Conservation (phyloP, 2,113 vertebrate species). For the Centrocercus urophasianus region DNA sequence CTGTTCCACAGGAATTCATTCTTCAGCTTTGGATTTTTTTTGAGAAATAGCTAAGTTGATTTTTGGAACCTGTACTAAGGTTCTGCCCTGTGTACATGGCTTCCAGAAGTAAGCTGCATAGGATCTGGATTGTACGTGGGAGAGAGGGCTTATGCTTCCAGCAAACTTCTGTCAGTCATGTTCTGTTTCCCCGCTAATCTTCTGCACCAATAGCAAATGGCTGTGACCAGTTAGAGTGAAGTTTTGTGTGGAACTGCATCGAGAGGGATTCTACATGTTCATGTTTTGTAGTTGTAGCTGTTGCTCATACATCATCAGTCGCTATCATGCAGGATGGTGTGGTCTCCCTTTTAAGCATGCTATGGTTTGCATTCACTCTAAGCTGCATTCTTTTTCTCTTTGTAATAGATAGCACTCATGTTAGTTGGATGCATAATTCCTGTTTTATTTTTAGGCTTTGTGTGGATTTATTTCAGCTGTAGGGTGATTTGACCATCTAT, state of each 20-base stretch:
- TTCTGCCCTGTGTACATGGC: background rate
- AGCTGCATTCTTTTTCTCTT: constrained; percentile 36
- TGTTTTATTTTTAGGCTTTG: constrained; percentile 45
- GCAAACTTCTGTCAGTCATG: background rate
- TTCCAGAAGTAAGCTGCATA: background rate
- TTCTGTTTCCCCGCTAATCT: background rate
- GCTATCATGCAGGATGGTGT: background rate
- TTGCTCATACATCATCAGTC: background rate
- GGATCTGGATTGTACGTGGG: background rate
- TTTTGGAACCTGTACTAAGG: background rate
- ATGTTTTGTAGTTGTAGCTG: background rate
- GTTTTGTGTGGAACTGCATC: background rate
- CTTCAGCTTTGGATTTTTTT: background rate
- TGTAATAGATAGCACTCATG: background rate
- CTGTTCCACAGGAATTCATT: fast-evolving
- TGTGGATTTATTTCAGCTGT: constrained; percentile 19
- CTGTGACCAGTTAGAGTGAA: background rate
- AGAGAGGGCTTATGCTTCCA: background rate
- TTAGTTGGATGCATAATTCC: constrained; percentile 29
- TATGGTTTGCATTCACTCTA: background rate
- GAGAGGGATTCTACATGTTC: background rate
- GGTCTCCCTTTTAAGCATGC: background rate
- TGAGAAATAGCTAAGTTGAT: background rate
- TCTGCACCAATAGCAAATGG: background rate
- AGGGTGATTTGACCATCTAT: constrained; percentile 27